These are phyloP conservation scores for Siderastrea radians DNA, from an alignment of 92 coral and sea anemone species.

Conservation along the genomic window DNA sequence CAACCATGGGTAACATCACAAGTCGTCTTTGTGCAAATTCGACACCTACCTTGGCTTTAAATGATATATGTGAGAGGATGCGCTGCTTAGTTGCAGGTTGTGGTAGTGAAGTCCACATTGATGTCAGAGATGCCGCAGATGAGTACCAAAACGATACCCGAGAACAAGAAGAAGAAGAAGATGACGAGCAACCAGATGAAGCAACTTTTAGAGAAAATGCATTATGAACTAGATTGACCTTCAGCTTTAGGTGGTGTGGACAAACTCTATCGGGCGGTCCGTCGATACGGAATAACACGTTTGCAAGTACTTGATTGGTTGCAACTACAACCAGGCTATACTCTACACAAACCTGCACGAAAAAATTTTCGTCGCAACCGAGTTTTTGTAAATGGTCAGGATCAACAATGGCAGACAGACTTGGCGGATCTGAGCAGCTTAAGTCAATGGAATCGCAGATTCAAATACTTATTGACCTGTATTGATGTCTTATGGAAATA, in stretches of 20 bases:
- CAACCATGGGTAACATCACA: constrained; percentile 1
- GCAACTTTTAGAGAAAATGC: constrained; percentile 22
- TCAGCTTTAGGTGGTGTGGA: constrained; percentile 19
- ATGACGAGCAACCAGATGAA: background rate
- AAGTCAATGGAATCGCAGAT: background rate
- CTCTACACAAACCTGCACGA: constrained; percentile 18
- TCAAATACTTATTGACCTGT: constrained; percentile 3
- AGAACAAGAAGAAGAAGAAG: background rate
- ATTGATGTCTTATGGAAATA: background rate
- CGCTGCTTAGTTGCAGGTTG: background rate
- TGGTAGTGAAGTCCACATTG: constrained; percentile 17
- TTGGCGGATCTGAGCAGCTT: background rate
- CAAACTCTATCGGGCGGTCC: background rate
- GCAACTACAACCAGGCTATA: constrained; percentile 18
- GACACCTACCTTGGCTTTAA: too few relatives aligned
- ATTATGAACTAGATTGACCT: background rate
- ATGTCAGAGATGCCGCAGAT: constrained; percentile 9
- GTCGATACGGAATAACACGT: constrained; percentile 10
- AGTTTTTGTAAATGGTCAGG: background rate
- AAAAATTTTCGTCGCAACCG: background rate
- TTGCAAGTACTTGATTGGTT: constrained; percentile 6
- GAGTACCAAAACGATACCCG: background rate
- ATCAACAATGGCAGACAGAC: background rate
- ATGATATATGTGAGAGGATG: too few relatives aligned
- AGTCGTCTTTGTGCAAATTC: too few relatives aligned